Percentiles rank a stretch among this genome's conserved stretches.
Evolutionary conservation across 2,888 invertebrate species (phyloP).

Genomic region (Ophonus ardosiacus): DNA sequence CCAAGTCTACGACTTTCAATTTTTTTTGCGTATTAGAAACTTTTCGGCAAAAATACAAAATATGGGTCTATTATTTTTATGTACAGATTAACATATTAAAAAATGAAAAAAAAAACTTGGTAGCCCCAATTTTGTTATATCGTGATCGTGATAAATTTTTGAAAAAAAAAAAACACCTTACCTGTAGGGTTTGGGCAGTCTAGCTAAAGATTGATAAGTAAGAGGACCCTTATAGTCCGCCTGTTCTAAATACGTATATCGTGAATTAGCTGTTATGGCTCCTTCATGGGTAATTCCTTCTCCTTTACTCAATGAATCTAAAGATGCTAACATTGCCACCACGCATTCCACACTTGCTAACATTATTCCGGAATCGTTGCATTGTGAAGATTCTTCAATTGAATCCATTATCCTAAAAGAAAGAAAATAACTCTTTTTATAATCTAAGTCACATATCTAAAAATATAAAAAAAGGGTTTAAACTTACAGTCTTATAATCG

Average conservation of each 20-base stretch:
- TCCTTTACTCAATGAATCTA: constrained; percentile 88
- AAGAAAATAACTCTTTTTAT: constrained; percentile 4
- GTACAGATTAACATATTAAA: too few relatives aligned
- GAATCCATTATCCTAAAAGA: constrained; percentile 90
- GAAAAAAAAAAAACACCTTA: too few relatives aligned
- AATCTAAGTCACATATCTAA: too few relatives aligned
- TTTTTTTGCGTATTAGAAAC: too few relatives aligned
- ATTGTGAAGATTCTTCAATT: constrained; percentile 93
- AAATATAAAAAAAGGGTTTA: not conserved
- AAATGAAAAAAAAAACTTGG: too few relatives aligned
- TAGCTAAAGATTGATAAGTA: constrained; percentile 90
- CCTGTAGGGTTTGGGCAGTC: constrained; percentile 90
- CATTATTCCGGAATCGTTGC: constrained; percentile 86
- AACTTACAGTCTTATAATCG: constrained; percentile 87
- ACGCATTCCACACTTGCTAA: constrained; percentile 90
- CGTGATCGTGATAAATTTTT: too few relatives aligned
- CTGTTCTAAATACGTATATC: constrained; percentile 83
- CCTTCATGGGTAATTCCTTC: constrained; percentile 83
- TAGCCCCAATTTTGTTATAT: too few relatives aligned
- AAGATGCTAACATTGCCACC: constrained; percentile 87
- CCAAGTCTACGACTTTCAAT: too few relatives aligned
- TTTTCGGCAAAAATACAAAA: too few relatives aligned
- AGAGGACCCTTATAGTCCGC: constrained; percentile 91
- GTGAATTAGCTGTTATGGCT: constrained; percentile 80
- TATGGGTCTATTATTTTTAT: too few relatives aligned